These are phyloP conservation scores for Autographa pulchrina DNA, from an alignment of 2,888 invertebrate genomes.

Conservation along the genomic window DNA sequence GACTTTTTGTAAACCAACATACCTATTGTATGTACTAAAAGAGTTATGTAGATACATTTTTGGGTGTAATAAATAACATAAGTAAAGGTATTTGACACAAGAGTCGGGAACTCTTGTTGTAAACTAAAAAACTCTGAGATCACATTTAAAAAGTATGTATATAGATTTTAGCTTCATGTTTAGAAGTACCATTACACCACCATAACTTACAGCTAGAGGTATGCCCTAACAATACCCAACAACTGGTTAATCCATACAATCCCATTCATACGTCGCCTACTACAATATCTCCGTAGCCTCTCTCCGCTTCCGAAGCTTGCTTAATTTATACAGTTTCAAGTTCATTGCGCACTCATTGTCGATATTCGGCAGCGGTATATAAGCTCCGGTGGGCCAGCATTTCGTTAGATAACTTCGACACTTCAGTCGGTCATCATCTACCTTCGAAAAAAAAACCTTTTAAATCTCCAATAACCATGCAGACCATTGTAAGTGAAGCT, in stretches of 20 bases:
- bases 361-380: constrained; percentile 79
- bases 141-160: no score
- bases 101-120: no score
- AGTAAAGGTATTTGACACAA: no score
- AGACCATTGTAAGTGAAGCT: constrained; percentile 80
- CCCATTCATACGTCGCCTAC: constrained; percentile 32
- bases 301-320: constrained; percentile 43
- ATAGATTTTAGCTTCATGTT: not conserved
- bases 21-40: no score
- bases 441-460: constrained; percentile 39
- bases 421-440: constrained; percentile 63
- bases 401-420: constrained; percentile 79
- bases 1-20: no score
- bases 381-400: constrained; percentile 64
- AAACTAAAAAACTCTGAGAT: no score
- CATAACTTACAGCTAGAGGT: not conserved
- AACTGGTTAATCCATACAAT: constrained; percentile 16
- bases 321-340: constrained; percentile 71
- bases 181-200: not conserved
- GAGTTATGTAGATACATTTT: no score
- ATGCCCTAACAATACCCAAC: not conserved
- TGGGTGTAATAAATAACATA: no score
- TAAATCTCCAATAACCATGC: constrained; percentile 68
- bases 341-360: constrained; percentile 78
- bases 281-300: constrained; percentile 19